These are phyloP conservation scores for Abramis brama DNA, from an alignment of 2,113 vertebrate genomes.

Conservation along the genomic window DNA sequence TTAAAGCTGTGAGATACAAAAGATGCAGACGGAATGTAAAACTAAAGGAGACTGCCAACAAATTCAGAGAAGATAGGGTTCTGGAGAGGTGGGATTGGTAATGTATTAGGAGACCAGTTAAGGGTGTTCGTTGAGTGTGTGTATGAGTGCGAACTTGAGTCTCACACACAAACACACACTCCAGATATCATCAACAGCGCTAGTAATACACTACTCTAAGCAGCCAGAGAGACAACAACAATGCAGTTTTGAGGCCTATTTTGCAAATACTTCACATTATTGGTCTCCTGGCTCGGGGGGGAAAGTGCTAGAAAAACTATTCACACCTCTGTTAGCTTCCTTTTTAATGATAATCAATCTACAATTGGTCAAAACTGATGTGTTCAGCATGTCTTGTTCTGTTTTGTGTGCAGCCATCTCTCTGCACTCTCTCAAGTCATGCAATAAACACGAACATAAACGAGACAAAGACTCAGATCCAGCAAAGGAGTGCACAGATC, in stretches of 20 bases:
- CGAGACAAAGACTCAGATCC: slow-evolving; percentile 57
- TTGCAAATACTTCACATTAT: background rate
- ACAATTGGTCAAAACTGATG: slow-evolving; percentile 36
- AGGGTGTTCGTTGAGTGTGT: slow-evolving; percentile 32
- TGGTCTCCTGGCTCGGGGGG: background rate
- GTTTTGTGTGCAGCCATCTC: slow-evolving; percentile 64
- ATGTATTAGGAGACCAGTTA: slow-evolving; percentile 51
- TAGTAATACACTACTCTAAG: slow-evolving; percentile 12
- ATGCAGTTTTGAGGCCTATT: slow-evolving; percentile 11
- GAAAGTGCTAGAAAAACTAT: slow-evolving; percentile 31
- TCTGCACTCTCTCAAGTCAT: slow-evolving; percentile 71
- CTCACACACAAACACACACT: slow-evolving; percentile 34
- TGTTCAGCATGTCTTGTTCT: slow-evolving; percentile 47
- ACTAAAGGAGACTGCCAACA: slow-evolving; percentile 9
- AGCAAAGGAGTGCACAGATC: slow-evolving; percentile 78
- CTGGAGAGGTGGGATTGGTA: slow-evolving; percentile 49
- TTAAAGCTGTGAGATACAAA: slow-evolving; percentile 26
- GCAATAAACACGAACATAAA: slow-evolving; percentile 57
- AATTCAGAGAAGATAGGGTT: slow-evolving; percentile 18
- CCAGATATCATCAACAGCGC: slow-evolving; percentile 14
- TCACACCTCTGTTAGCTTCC: slow-evolving; percentile 15
- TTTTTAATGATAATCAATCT: background rate
- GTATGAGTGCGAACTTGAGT: slow-evolving; percentile 20
- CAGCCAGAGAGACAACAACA: slow-evolving; percentile 26
- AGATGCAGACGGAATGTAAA: slow-evolving; percentile 19